Percentiles rank a stretch among this genome's conserved stretches.
Conservation (phyloP, 2,113 vertebrate species). For the Cairina moschata region DNA sequence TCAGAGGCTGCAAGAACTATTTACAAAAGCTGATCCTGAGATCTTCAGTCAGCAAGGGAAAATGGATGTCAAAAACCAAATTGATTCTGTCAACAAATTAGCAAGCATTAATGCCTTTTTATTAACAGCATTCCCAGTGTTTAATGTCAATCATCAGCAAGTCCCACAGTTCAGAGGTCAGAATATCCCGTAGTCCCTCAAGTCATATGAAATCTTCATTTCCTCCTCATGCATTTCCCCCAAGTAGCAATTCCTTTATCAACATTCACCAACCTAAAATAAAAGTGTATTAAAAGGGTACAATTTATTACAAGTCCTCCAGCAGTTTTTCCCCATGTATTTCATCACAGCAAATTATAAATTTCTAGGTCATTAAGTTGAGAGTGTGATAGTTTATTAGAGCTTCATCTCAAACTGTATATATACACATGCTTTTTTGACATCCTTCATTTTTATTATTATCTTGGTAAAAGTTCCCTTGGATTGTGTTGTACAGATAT, state of each 20-base stretch:
- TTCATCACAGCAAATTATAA: not conserved
- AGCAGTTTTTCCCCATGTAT: not conserved
- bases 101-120: not conserved
- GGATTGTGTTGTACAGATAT: not conserved
- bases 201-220: not conserved
- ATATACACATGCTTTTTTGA: not conserved
- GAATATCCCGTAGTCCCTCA: not conserved
- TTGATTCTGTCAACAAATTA: not conserved
- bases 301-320: not conserved
- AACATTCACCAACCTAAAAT: slow-evolving; percentile 22
- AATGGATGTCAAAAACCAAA: not conserved
- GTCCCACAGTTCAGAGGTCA: slow-evolving; percentile 4
- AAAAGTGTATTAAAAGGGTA: not conserved
- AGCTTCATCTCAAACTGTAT: not conserved
- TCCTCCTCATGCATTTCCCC: not conserved
- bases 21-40: not conserved
- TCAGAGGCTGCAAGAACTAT: not conserved
- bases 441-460: not conserved
- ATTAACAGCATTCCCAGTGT: slow-evolving; percentile 6
- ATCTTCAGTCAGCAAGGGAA: not conserved
- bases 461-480: not conserved
- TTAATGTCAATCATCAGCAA: slow-evolving; percentile 3
- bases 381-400: not conserved
- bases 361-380: slow-evolving; percentile 3
- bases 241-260: not conserved